Conservation (phyloP, 1,140 invertebrate species). For the Drosophila sproati region DNA sequence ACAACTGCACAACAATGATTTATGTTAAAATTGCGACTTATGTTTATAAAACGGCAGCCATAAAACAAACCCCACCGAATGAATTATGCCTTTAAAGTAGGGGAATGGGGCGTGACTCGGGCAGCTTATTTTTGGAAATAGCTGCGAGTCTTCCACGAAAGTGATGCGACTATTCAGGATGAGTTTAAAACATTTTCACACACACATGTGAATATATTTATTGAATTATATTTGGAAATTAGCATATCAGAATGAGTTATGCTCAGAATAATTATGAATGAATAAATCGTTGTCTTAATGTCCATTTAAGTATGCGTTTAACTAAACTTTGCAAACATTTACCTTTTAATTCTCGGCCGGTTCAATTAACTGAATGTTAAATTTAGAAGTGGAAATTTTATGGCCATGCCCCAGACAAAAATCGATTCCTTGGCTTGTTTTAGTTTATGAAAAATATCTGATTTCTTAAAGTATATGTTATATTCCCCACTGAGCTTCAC, state of each 20-base stretch:
- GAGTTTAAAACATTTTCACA: constrained; percentile 16
- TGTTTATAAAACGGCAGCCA: constrained; percentile 37
- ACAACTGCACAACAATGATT: constrained; percentile 44
- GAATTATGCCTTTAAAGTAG: constrained; percentile 13
- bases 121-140: constrained; percentile 18
- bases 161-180: constrained; percentile 10
- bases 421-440: no score
- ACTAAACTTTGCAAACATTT: no score
- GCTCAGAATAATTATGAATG: background rate
- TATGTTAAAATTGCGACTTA: constrained; percentile 53
- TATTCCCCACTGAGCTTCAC: no score
- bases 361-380: no score
- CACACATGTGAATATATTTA: constrained; percentile 2
- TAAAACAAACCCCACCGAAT: constrained; percentile 4
- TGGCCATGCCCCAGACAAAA: no score
- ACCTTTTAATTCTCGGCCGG: no score
- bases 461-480: no score
- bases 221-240: background rate
- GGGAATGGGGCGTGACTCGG: constrained; percentile 6
- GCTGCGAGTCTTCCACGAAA: constrained; percentile 18
- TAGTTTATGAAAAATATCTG: no score
- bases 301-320: no score
- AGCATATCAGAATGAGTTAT: background rate
- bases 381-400: no score
- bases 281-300: background rate